Evolutionary conservation across 2,113 vertebrate genomes (phyloP).

Genomic region (Bos javanicus): DNA sequence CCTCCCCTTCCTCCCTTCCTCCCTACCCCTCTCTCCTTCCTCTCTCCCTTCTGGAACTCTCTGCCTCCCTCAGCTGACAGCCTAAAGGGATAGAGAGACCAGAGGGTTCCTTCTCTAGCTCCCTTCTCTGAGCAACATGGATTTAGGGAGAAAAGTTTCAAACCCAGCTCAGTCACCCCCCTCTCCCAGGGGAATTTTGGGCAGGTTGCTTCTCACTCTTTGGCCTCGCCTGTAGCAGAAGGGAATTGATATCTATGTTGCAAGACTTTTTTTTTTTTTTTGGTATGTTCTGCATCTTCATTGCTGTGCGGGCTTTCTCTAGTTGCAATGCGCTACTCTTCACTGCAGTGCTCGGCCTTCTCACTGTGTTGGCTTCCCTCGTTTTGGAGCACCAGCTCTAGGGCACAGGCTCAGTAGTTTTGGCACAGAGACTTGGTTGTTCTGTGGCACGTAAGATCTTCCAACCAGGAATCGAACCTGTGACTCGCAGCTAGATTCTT

Average conservation of each 20-base stretch:
- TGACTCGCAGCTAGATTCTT: background rate
- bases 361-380: background rate
- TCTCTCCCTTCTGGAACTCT: background rate
- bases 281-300: background rate
- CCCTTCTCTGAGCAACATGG: background rate
- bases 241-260: fast-evolving
- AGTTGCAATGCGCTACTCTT: background rate
- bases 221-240: background rate
- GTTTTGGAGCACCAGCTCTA: background rate
- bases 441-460: background rate
- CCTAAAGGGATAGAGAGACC: background rate
- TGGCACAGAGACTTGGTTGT: background rate
- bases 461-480: background rate
- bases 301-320: background rate
- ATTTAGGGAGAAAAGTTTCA: background rate
- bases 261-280: background rate
- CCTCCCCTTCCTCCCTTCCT: background rate
- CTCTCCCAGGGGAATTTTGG: background rate
- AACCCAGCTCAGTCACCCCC: background rate
- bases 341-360: background rate
- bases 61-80: background rate
- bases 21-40: background rate
- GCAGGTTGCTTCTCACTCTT: background rate
- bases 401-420: background rate
- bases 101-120: background rate